These are phyloP conservation scores for Cichlasoma orientale DNA, from an alignment of 2,797 vertebrate genomes.

Conservation along the genomic window DNA sequence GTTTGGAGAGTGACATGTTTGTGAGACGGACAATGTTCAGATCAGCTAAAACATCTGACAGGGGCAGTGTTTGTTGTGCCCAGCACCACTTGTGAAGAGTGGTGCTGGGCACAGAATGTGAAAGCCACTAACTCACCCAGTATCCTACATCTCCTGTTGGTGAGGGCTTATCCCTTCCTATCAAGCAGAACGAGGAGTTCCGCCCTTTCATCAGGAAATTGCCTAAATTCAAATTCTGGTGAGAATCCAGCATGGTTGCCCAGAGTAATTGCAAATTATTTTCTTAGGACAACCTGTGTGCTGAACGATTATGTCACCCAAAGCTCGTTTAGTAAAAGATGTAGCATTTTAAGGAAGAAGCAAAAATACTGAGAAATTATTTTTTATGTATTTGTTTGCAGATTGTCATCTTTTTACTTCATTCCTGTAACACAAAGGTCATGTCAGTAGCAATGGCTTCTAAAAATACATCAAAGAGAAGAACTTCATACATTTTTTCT, in stretches of 20 bases:
- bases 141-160: slow-evolving; percentile 74
- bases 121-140: neutral
- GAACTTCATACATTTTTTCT: neutral
- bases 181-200: slow-evolving; percentile 98
- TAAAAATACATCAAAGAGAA: neutral
- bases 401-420: neutral
- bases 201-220: slow-evolving; percentile 97
- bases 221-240: slow-evolving; percentile 99
- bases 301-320: neutral
- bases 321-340: slow-evolving; percentile 12
- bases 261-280: slow-evolving; percentile 11
- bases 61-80: too few species aligned
- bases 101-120: neutral
- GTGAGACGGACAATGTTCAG: too few species aligned
- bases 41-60: too few species aligned
- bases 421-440: neutral
- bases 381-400: slow-evolving; percentile 4
- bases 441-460: neutral
- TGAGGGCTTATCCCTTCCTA: slow-evolving; percentile 93
- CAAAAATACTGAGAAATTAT: neutral
- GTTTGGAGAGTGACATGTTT: too few species aligned
- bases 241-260: slow-evolving; percentile 56
- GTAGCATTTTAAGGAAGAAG: neutral
- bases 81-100: too few species aligned
- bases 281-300: slow-evolving; percentile 19